A percentile compares a stretch with the other conserved stretches of the same genome.
These are phyloP conservation scores for Poecilus cupreus DNA, from an alignment of 2,888 invertebrate genomes.

Conservation along the genomic window DNA sequence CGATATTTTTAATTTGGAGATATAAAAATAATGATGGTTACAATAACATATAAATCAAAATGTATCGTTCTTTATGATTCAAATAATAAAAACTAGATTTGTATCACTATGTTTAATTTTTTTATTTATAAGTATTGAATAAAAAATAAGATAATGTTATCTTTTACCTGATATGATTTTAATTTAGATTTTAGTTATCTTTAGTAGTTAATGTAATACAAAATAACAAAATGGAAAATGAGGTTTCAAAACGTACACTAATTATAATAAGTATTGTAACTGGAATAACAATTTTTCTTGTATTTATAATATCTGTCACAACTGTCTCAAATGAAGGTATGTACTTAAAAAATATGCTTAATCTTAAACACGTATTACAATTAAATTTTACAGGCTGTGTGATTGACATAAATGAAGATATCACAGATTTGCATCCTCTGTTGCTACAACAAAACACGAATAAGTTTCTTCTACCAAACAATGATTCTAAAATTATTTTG, in stretches of 20 bases:
- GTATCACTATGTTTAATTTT: too few relatives aligned
- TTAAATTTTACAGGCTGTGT: slow-evolving; percentile 62
- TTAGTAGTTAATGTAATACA: too few relatives aligned
- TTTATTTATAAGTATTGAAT: too few relatives aligned
- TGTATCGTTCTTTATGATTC: too few relatives aligned
- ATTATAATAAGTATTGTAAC: not conserved
- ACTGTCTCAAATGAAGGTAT: not conserved
- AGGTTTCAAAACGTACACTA: slow-evolving; percentile 5
- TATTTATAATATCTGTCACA: not conserved
- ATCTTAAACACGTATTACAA: not conserved
- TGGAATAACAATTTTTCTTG: not conserved
- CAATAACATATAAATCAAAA: too few relatives aligned
- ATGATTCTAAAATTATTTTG: not conserved
- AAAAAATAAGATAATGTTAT: not conserved
- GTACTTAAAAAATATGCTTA: not conserved
- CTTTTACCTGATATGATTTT: too few relatives aligned
- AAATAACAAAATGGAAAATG: not conserved
- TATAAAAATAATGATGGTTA: too few relatives aligned
- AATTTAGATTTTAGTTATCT: too few relatives aligned
- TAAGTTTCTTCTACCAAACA: slow-evolving; percentile 17
- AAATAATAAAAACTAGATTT: too few relatives aligned
- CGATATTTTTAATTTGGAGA: too few relatives aligned
- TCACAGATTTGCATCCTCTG: slow-evolving; percentile 67
- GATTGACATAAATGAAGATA: slow-evolving; percentile 65
- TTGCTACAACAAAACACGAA: slow-evolving; percentile 61